A percentile compares a stretch with the other conserved stretches of the same genome.
Evolutionary conservation across 2,888 invertebrate genomes (phyloP).

Genomic region (Arge pagana): DNA sequence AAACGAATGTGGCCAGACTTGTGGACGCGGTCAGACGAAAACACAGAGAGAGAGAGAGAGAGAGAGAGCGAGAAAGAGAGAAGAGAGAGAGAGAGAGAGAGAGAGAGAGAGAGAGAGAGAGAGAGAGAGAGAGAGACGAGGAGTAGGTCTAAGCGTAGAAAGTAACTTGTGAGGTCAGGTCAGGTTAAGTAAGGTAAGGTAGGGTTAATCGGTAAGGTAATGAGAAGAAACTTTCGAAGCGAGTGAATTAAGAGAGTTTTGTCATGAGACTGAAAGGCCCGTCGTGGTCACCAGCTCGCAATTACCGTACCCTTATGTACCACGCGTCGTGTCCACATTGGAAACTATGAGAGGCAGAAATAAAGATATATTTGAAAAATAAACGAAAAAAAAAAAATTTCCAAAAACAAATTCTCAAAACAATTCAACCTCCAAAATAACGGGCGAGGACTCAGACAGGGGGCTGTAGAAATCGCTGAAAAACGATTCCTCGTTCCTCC

Average conservation of each 20-base stretch:
- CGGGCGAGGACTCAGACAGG: no score
- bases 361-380: not conserved
- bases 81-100: conserved; percentile 6
- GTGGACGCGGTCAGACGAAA: no score
- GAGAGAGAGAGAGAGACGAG: not conserved
- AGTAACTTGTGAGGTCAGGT: no score
- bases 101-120: conserved; percentile 22
- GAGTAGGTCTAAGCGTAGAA: not conserved
- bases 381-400: not conserved
- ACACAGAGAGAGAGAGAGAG: conserved; percentile 4
- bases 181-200: no score
- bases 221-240: conserved; percentile 18
- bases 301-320: conserved; percentile 46
- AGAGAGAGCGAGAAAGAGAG: conserved; percentile 11
- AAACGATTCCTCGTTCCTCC: no score
- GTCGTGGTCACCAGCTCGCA: conserved; percentile 51
- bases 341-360: no score
- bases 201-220: conserved; percentile 22
- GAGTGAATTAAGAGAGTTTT: conserved; percentile 39
- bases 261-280: conserved; percentile 56
- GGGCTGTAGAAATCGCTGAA: no score
- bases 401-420: no score
- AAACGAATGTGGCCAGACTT: no score
- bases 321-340: conserved; percentile 30
- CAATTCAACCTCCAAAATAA: no score